Conservation (phyloP, 2,113 vertebrate genomes). For the Prolemur simus region DNA sequence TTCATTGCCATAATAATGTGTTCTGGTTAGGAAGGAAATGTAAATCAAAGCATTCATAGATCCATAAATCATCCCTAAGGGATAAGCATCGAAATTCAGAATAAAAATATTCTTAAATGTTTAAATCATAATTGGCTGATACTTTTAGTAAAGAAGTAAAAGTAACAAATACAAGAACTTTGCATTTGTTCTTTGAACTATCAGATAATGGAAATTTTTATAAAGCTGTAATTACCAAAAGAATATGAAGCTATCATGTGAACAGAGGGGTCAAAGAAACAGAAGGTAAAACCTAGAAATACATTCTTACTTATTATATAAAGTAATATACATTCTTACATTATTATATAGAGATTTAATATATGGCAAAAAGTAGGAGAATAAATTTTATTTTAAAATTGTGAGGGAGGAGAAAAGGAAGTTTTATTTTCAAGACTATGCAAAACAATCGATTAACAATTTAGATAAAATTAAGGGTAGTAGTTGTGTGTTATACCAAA, state of each 20-base stretch:
- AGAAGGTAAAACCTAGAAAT: background rate
- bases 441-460: background rate
- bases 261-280: background rate
- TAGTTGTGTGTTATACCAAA: background rate
- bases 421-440: background rate
- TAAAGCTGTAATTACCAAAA: background rate
- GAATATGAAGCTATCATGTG: background rate
- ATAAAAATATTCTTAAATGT: background rate
- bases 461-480: background rate
- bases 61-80: background rate
- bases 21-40: background rate
- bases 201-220: background rate
- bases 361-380: background rate
- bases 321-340: background rate
- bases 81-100: background rate
- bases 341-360: background rate
- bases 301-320: background rate
- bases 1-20: background rate
- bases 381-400: background rate
- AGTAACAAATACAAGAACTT: background rate
- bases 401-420: background rate
- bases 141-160: background rate
- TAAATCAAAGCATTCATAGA: background rate
- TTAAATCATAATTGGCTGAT: background rate
- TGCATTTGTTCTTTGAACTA: background rate